Conservation (phyloP, 2,888 invertebrate species). For the Tinea trinotella region DNA sequence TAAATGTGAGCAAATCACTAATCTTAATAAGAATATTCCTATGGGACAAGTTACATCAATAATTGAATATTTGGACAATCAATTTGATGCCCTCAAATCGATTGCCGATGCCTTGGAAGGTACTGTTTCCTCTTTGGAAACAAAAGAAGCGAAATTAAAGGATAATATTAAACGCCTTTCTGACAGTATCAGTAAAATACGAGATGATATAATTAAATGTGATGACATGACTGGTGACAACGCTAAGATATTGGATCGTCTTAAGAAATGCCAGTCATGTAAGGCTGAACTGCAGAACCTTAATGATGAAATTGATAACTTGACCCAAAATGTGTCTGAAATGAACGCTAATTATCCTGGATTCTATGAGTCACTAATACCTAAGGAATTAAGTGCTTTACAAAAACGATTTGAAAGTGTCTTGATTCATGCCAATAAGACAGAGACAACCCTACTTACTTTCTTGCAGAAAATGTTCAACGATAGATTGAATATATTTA, state of each 20-base stretch:
- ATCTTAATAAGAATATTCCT: conserved; percentile 80
- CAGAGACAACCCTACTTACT: conserved; percentile 81
- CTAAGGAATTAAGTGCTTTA: conserved; percentile 87
- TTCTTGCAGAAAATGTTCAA: conserved; percentile 90
- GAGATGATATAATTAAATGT: conserved; percentile 89
- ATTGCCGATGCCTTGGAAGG: conserved; percentile 82
- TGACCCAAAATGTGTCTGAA: conserved; percentile 78
- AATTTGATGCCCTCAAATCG: conserved; percentile 81
- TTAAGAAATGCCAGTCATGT: conserved; percentile 81
- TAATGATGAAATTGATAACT: conserved; percentile 76
- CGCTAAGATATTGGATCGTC: conserved; percentile 83
- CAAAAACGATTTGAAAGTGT: conserved; percentile 88
- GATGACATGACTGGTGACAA: conserved; percentile 93
- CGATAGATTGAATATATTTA: conserved; percentile 86
- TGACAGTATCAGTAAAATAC: conserved; percentile 79
- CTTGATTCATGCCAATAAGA: conserved; percentile 84
- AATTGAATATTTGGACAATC: conserved; percentile 77
- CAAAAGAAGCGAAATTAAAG: conserved; percentile 81
- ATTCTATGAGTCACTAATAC: conserved; percentile 81
- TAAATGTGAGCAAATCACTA: conserved; percentile 85
- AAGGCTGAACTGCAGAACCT: conserved; percentile 80
- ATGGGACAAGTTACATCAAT: conserved; percentile 79
- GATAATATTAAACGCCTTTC: conserved; percentile 80
- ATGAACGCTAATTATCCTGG: conserved; percentile 83
- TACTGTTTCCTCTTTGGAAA: conserved; percentile 80